Evolutionary conservation across 2,797 vertebrate genomes (phyloP).

Genomic region (Petrocephalus sullivani): DNA sequence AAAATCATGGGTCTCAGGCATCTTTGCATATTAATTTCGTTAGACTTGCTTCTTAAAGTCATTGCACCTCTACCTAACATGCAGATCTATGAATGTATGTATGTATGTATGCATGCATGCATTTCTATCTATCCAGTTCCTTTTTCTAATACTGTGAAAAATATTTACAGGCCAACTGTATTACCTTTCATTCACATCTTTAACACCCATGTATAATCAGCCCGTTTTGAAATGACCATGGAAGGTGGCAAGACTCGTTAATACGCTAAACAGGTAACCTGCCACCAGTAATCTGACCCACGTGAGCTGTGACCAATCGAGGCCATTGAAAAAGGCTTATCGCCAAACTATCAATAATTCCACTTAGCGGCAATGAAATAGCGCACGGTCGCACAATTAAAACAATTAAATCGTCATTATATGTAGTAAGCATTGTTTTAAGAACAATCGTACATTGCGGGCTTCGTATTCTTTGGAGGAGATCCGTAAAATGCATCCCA

Average conservation of each 20-base stretch:
- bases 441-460: background rate
- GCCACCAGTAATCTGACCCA: background rate
- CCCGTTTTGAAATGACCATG: background rate
- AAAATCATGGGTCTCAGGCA: constrained; percentile 94
- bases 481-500: background rate
- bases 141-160: background rate
- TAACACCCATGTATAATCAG: background rate
- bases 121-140: background rate
- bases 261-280: background rate
- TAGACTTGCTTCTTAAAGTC: constrained; percentile 94
- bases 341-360: background rate
- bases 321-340: background rate
- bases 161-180: background rate
- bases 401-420: background rate
- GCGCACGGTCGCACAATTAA: background rate
- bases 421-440: background rate
- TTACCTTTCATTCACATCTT: background rate
- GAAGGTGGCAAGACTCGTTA: background rate
- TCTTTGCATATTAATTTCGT: constrained; percentile 99
- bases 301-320: background rate
- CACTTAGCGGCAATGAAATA: background rate
- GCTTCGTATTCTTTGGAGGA: background rate
- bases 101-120: constrained; percentile 15
- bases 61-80: constrained; percentile 80
- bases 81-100: constrained; percentile 25